A percentile compares a stretch with the other conserved stretches of the same genome.
Conservation (phyloP, 2,797 vertebrate genomes). For the Anolis apletophallus region DNA sequence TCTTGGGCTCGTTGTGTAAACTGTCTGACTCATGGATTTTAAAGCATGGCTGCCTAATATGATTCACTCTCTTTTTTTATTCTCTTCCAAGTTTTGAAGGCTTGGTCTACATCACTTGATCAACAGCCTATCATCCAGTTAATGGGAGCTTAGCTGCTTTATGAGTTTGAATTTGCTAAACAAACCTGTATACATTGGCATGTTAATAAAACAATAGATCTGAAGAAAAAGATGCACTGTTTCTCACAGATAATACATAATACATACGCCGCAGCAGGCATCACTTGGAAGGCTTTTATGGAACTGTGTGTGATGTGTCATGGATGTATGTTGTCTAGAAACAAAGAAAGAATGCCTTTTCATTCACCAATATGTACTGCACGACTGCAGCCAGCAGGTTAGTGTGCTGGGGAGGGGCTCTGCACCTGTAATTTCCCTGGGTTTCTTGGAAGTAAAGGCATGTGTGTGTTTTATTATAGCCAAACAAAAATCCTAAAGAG, state of each 20-base stretch:
- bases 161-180: background rate
- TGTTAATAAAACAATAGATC: background rate
- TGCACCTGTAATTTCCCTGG: background rate
- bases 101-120: too few species aligned
- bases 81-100: background rate
- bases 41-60: background rate
- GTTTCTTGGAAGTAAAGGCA: conserved; percentile 27
- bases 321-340: background rate
- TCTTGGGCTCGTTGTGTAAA: too few species aligned
- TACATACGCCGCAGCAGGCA: background rate
- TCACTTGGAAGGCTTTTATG: background rate
- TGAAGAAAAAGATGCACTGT: background rate
- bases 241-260: background rate
- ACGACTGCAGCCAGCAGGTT: background rate
- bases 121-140: background rate
- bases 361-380: background rate
- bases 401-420: background rate
- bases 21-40: background rate
- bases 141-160: background rate
- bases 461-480: background rate
- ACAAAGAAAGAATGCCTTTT: background rate
- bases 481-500: background rate
- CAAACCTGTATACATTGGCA: background rate
- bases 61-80: background rate
- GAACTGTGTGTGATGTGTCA: background rate